phyloP scores from a whole-genome alignment of 2,797 vertebrate species.

The Hemibagrus guttatus region DNA sequence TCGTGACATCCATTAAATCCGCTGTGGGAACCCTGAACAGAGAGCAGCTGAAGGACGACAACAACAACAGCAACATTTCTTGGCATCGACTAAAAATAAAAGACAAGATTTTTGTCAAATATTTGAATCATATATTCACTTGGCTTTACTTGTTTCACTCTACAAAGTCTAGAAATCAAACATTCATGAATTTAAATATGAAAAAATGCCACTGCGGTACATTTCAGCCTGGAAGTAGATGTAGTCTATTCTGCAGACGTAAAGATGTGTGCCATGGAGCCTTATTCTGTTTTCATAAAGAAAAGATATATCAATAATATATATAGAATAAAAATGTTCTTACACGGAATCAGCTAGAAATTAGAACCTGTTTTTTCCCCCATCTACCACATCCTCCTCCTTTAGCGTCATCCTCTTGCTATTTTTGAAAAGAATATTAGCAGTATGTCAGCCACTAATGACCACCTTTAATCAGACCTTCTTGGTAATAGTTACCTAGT shows the following conservation, averaged over 20 bases:
- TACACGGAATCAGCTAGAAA: neutral
- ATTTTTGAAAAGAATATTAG: neutral
- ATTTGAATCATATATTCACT: neutral
- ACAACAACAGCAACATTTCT: neutral
- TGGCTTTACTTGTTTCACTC: neutral
- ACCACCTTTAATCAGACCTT: neutral
- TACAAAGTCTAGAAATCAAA: neutral
- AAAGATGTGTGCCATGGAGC: neutral
- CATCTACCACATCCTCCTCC: neutral
- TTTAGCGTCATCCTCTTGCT: neutral
- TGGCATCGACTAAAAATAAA: neutral
- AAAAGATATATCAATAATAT: neutral
- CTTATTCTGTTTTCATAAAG: neutral
- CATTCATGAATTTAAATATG: neutral
- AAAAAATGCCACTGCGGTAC: neutral
- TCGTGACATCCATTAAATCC: neutral
- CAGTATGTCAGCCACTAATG: neutral
- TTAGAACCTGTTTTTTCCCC: neutral
- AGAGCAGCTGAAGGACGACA: no score
- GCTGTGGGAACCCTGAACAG: no score
- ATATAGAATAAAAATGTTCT: neutral
- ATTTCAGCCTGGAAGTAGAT: neutral
- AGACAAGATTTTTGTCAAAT: neutral
- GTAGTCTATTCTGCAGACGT: no score
- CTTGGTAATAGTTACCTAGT: neutral